Evolutionary conservation across 2,888 invertebrate genomes (phyloP).

Genomic region (Encarsia formosa): DNA sequence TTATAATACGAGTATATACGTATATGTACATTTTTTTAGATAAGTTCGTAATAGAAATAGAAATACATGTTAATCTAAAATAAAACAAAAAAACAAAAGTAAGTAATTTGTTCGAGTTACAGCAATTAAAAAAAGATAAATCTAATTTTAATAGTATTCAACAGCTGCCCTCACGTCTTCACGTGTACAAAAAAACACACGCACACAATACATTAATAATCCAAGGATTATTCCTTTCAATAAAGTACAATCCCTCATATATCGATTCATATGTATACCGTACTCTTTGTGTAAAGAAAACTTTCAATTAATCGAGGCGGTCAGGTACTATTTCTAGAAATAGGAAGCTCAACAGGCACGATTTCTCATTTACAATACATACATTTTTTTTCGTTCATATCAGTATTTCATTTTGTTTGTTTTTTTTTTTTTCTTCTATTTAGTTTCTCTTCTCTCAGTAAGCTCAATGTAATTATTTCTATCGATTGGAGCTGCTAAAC

Average conservation of each 20-base stretch:
- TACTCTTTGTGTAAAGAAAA: slow-evolving; percentile 2
- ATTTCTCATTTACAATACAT: slow-evolving; percentile 16
- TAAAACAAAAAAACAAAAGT: too few relatives aligned
- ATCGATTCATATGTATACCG: slow-evolving; percentile 10
- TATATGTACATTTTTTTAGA: too few relatives aligned
- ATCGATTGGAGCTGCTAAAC: too few relatives aligned
- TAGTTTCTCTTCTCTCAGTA: not conserved
- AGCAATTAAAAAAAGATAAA: too few relatives aligned
- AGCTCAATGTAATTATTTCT: too few relatives aligned
- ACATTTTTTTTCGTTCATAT: not conserved
- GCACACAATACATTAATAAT: not conserved
- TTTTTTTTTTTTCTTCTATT: not conserved
- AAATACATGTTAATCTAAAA: too few relatives aligned
- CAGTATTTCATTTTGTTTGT: not conserved
- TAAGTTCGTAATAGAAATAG: too few relatives aligned
- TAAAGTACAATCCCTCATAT: slow-evolving; percentile 12
- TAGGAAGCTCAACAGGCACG: slow-evolving; percentile 24
- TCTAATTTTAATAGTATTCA: too few relatives aligned
- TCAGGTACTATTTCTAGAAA: slow-evolving; percentile 11
- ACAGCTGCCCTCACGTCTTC: too few relatives aligned
- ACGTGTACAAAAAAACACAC: slow-evolving; percentile 9
- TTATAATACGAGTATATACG: too few relatives aligned
- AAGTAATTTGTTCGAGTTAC: too few relatives aligned
- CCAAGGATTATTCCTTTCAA: slow-evolving; percentile 12
- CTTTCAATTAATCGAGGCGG: slow-evolving; percentile 10